Evolutionary conservation across 1,140 invertebrate genomes (phyloP), one percentile per base, ranked within the genome.

Genomic region (Aphelinus certus): DNA sequence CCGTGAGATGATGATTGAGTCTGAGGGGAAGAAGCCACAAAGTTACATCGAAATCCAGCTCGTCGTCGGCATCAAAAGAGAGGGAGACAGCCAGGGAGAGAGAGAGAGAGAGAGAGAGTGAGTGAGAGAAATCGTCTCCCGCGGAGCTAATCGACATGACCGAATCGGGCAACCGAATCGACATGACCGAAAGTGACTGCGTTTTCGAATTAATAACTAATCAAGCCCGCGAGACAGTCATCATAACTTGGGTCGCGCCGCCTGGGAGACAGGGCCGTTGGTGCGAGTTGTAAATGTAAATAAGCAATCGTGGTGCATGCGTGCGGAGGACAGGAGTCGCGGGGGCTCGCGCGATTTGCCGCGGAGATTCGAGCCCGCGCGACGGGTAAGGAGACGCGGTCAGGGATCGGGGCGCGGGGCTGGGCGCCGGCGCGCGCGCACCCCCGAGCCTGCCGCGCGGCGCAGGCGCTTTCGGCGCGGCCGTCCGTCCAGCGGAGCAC

Each of bases 401-500:
- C 67, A 61, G 46, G 10, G 10, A 46, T 60, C 56, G 51, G n/a
- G 46, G 57, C 46, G 3, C 45, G 26, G 45, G 46, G 3, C 47
- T 63, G 62, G 43, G 62, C 62, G 62, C 62, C 10, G 43, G 43
- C 7, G 43, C 10, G 45, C 62, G 43, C 43, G 7, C 26, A 26
- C 26, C 26, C 26, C 26, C 26, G 26, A 26, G 26, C 26, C 10
- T 46, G 7, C 7, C 6, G 10, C 63, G 49, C n/a, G 6, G 57
- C 72, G 65, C 72, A 74, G 26, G 65, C 72, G 72, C 65, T 45
- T 3, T 10, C 1, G 9, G 48, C 2, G 3, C 6, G 3, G 3
- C 3, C 42, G 0, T 26, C 26, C 26, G 26, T 67, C 43, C 42
- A n/a, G n/a, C 45, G 9, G 61, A 75, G 51, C 53, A 51, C 80